Evolutionary conservation across 2,888 invertebrate genomes (phyloP).

Genomic region (Acheta domesticus): DNA sequence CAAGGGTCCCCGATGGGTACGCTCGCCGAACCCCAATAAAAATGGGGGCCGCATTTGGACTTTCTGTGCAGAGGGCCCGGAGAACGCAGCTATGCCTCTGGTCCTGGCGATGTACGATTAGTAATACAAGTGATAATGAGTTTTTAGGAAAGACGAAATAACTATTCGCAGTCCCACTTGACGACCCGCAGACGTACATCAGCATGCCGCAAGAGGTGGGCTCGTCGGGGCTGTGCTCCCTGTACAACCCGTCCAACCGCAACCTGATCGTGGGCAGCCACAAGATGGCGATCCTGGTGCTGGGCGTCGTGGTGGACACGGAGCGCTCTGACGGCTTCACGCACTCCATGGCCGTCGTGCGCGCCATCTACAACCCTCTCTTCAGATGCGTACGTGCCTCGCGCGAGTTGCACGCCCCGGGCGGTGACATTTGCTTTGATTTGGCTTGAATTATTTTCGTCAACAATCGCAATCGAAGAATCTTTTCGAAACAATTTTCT

Average conservation of each 20-base stretch:
- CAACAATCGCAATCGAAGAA: too few species aligned
- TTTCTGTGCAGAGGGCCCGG: too few species aligned
- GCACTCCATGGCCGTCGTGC: slow-evolving; percentile 65
- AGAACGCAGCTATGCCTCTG: too few species aligned
- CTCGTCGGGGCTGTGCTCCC: slow-evolving; percentile 52
- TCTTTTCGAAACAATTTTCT: too few species aligned
- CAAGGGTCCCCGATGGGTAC: too few species aligned
- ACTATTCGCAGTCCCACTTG: too few species aligned
- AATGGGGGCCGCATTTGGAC: too few species aligned
- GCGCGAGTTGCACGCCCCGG: neutral
- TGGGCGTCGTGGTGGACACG: slow-evolving; percentile 59
- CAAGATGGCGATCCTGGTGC: slow-evolving; percentile 60
- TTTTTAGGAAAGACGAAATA: too few species aligned
- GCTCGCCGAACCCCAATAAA: too few species aligned
- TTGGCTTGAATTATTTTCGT: too few species aligned
- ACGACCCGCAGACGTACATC: slow-evolving; percentile 67
- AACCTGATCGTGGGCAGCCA: slow-evolving; percentile 64
- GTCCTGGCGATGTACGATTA: too few species aligned
- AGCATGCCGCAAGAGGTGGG: slow-evolving; percentile 61
- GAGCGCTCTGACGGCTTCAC: slow-evolving; percentile 70
- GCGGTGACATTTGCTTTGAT: neutral
- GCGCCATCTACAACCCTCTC: slow-evolving; percentile 70
- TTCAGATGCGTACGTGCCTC: slow-evolving; percentile 55
- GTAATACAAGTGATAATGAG: too few species aligned
- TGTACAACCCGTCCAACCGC: slow-evolving; percentile 64